These are phyloP conservation scores for Netta rufina DNA, from an alignment of 2,797 vertebrate species.

Conservation along the genomic window DNA sequence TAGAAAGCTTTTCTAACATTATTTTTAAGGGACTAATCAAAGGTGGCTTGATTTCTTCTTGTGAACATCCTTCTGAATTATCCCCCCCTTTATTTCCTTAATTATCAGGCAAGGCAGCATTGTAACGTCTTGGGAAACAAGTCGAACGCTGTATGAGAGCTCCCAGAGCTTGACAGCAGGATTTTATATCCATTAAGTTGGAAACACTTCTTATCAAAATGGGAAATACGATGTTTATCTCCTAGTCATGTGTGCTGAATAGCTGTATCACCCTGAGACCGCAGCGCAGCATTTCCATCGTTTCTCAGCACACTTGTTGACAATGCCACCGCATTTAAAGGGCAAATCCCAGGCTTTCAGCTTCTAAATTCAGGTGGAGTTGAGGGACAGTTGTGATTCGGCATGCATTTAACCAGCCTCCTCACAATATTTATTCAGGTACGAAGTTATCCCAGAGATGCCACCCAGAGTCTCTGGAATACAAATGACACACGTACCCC, in stretches of 20 bases:
- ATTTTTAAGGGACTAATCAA: neutral
- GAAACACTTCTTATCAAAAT: conserved; percentile 3
- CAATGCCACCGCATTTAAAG: neutral
- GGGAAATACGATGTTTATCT: neutral
- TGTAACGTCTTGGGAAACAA: neutral
- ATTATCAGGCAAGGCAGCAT: neutral
- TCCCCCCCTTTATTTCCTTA: neutral
- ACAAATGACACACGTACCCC: neutral
- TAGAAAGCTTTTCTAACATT: neutral
- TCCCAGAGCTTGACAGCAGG: neutral
- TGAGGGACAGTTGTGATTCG: neutral
- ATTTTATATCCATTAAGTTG: neutral
- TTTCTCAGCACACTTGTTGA: neutral
- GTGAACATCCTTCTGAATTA: neutral
- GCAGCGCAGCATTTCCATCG: neutral
- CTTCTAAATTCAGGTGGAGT: neutral
- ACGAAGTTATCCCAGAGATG: neutral
- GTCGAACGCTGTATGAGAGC: neutral
- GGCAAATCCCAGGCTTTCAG: neutral
- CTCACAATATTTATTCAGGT: neutral
- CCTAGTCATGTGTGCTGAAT: neutral
- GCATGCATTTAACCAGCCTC: neutral
- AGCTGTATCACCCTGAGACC: neutral
- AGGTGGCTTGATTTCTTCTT: neutral
- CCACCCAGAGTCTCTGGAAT: neutral